Percentiles rank a stretch among this genome's conserved stretches.
phyloP scores from a whole-genome alignment of 2,113 vertebrate species.

The Geococcyx californianus region DNA sequence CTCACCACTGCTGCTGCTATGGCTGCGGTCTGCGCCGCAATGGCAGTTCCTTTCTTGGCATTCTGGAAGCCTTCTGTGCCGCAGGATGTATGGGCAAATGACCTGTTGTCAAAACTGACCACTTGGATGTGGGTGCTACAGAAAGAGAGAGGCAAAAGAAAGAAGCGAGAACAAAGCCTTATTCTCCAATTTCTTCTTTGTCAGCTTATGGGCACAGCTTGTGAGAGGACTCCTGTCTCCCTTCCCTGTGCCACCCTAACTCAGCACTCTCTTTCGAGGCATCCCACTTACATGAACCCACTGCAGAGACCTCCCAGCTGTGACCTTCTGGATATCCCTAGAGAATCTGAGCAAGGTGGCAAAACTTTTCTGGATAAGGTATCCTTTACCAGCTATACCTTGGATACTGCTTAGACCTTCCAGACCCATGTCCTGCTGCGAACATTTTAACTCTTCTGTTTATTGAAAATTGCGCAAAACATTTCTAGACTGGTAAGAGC shows the following conservation, averaged over 20 bases:
- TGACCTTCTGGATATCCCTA: not conserved
- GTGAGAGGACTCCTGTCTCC: not conserved
- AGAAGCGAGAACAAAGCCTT: not conserved
- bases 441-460: not conserved
- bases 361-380: not conserved
- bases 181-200: accelerated
- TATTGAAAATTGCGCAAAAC: not conserved
- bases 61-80: slow-evolving; percentile 94
- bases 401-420: not conserved
- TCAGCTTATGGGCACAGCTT: accelerated
- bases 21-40: slow-evolving; percentile 90
- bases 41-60: slow-evolving; percentile 86
- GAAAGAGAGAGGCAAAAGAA: not conserved
- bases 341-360: accelerated
- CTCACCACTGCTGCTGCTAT: slow-evolving; percentile 87
- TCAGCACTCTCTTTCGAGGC: not conserved
- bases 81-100: slow-evolving; percentile 81
- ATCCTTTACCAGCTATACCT: not conserved
- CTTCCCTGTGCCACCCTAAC: not conserved
- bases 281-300: not conserved
- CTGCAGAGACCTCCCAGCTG: not conserved
- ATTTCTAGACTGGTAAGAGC: not conserved
- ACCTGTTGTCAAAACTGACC: slow-evolving; percentile 73
- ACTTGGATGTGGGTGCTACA: slow-evolving; percentile 91
- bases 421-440: not conserved